Conservation (phyloP, 2,113 vertebrate genomes). For the Pomatostomus ruficeps region DNA sequence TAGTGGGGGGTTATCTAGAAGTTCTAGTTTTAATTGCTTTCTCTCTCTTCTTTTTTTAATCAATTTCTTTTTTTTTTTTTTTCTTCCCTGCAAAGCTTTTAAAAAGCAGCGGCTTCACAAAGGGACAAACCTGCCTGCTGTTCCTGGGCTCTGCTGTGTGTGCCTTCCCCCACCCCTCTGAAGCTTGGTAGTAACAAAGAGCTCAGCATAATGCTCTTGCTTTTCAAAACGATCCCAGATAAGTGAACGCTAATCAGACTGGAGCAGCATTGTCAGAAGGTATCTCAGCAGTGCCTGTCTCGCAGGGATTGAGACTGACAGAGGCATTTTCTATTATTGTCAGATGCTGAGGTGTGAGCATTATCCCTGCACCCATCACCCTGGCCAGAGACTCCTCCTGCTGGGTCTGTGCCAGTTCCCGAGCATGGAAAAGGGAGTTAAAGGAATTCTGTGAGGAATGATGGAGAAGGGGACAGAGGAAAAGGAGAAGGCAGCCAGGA, state of each 20-base stretch:
- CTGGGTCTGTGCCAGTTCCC: not conserved
- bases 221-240: conserved; percentile 55
- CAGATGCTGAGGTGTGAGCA: conserved; percentile 53
- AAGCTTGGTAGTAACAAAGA: conserved; percentile 30
- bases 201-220: conserved; percentile 40
- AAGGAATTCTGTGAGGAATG: not conserved
- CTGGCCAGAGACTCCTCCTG: not conserved
- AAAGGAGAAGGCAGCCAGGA: not conserved
- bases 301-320: conserved; percentile 28
- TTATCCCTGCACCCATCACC: conserved; percentile 5
- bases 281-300: conserved; percentile 32
- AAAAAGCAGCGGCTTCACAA: not conserved
- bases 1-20: not conserved
- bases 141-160: not conserved
- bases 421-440: not conserved
- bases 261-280: conserved; percentile 59
- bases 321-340: conserved; percentile 53
- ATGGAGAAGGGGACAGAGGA: not conserved
- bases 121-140: not conserved
- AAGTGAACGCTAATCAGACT: conserved; percentile 47
- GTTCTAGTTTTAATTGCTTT: conserved; percentile 40
- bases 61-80: not conserved
- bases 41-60: not conserved
- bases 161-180: not conserved
- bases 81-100: not conserved